Evolutionary conservation across 2,888 invertebrate species (phyloP).

Genomic region (Caenorhabditis macrosperma): DNA sequence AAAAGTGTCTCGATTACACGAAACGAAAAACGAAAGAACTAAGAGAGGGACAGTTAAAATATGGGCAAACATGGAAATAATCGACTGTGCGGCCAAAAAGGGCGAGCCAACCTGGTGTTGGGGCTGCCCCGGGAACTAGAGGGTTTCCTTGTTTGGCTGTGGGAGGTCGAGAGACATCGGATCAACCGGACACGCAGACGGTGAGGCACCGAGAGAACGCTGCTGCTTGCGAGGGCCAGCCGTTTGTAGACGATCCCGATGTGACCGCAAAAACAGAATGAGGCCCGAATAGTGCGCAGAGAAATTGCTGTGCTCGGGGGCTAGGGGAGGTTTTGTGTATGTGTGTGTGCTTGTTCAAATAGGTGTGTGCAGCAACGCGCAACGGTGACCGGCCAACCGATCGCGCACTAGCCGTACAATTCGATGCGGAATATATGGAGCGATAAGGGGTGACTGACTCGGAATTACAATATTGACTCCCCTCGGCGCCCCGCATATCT

Average conservation of each 20-base stretch:
- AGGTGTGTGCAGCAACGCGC: slow-evolving; percentile 61
- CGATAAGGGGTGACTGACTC: slow-evolving; percentile 41
- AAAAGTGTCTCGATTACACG: slow-evolving; percentile 45
- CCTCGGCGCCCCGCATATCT: background rate
- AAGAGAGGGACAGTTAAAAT: slow-evolving; percentile 24
- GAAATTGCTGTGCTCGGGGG: slow-evolving; percentile 51
- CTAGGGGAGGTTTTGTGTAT: slow-evolving; percentile 41
- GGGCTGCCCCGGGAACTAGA: slow-evolving; percentile 30
- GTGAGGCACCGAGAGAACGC: slow-evolving; percentile 36
- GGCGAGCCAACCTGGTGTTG: slow-evolving; percentile 47
- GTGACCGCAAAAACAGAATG: slow-evolving; percentile 56
- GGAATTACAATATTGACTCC: slow-evolving; percentile 35
- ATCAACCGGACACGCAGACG: slow-evolving; percentile 22
- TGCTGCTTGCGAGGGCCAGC: slow-evolving; percentile 46
- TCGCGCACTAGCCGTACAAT: slow-evolving; percentile 57
- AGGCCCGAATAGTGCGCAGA: slow-evolving; percentile 51
- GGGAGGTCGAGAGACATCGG: slow-evolving; percentile 27
- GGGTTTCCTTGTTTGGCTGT: slow-evolving; percentile 47
- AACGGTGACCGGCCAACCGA: slow-evolving; percentile 54
- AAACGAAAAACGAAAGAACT: slow-evolving; percentile 19
- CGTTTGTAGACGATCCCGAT: slow-evolving; percentile 57
- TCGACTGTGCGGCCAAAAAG: slow-evolving; percentile 46
- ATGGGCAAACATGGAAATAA: slow-evolving; percentile 54
- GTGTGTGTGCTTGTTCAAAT: slow-evolving; percentile 63
- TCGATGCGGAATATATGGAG: slow-evolving; percentile 49